Evolutionary conservation across 1,140 invertebrate genomes (phyloP).

Genomic region (Apocrypta bakeri): DNA sequence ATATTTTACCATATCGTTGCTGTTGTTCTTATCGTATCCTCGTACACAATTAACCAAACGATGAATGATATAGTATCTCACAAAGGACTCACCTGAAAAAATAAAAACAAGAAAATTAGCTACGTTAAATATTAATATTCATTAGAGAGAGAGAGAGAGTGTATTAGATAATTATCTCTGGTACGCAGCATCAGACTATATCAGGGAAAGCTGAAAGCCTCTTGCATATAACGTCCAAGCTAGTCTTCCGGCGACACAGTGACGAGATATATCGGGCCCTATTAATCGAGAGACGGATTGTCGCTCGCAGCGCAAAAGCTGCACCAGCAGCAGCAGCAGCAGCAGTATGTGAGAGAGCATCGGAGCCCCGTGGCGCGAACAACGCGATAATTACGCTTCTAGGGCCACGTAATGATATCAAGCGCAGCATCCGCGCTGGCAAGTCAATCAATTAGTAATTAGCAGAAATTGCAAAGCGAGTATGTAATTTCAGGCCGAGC

Average conservation of each 20-base stretch:
- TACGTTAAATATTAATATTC: no score
- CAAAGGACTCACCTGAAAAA: slow-evolving; percentile 8
- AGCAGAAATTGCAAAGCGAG: slow-evolving; percentile 25
- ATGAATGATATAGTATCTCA: no score
- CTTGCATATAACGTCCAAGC: background rate
- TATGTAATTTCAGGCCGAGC: background rate
- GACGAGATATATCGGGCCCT: background rate
- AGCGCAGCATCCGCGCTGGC: background rate
- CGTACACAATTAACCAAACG: no score
- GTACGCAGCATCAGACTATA: background rate
- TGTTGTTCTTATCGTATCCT: background rate
- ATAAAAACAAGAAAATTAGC: background rate
- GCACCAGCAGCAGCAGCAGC: background rate
- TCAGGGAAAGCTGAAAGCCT: background rate
- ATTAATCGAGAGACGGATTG: slow-evolving; percentile 32
- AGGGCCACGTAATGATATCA: slow-evolving; percentile 26
- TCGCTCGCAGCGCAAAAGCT: background rate
- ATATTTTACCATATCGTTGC: background rate
- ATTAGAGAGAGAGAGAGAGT: no score
- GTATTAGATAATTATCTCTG: no score
- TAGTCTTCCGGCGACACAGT: background rate
- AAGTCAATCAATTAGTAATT: slow-evolving; percentile 48
- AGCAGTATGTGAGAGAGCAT: background rate
- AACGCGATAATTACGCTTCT: slow-evolving; percentile 16
- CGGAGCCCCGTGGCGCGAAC: background rate